Evolutionary conservation across 1,140 invertebrate species (phyloP).

Genomic region (Drosophila gunungcola): DNA sequence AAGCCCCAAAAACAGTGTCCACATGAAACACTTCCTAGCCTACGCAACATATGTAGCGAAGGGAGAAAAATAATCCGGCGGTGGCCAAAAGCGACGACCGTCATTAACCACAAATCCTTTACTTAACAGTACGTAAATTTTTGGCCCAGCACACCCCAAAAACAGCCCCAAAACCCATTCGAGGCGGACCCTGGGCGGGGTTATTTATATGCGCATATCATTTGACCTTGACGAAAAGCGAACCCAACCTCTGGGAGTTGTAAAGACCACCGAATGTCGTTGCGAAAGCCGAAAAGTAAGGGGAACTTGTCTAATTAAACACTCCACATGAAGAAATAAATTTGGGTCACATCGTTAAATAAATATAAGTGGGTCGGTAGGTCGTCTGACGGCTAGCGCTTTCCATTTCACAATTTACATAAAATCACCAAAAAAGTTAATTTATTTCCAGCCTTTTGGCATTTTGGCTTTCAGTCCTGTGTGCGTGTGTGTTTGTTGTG

Average conservation of each 20-base stretch:
- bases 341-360: conserved; percentile 83
- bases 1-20: conserved; percentile 10
- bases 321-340: conserved; percentile 80
- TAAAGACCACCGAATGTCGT: conserved; percentile 70
- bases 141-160: conserved; percentile 61
- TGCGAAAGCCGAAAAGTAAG: neutral
- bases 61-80: conserved; percentile 38
- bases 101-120: conserved; percentile 83
- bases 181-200: conserved; percentile 15
- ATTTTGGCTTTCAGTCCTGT: conserved; percentile 45
- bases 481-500: conserved; percentile 10
- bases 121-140: conserved; percentile 83
- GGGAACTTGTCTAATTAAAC: conserved; percentile 75
- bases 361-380: conserved; percentile 75
- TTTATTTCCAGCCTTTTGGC: conserved; percentile 75
- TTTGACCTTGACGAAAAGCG: conserved; percentile 70
- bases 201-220: conserved; percentile 75
- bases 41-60: conserved; percentile 49
- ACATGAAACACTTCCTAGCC: conserved; percentile 4
- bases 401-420: conserved; percentile 70
- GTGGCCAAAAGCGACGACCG: conserved; percentile 60
- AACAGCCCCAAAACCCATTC: conserved; percentile 35
- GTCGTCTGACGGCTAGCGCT: conserved; percentile 30
- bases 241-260: conserved; percentile 37
- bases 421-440: conserved; percentile 80